A percentile compares a stretch with the other conserved stretches of the same genome.
Conservation (phyloP, 2,113 vertebrate genomes). For the Ceuthmochares aereus region DNA sequence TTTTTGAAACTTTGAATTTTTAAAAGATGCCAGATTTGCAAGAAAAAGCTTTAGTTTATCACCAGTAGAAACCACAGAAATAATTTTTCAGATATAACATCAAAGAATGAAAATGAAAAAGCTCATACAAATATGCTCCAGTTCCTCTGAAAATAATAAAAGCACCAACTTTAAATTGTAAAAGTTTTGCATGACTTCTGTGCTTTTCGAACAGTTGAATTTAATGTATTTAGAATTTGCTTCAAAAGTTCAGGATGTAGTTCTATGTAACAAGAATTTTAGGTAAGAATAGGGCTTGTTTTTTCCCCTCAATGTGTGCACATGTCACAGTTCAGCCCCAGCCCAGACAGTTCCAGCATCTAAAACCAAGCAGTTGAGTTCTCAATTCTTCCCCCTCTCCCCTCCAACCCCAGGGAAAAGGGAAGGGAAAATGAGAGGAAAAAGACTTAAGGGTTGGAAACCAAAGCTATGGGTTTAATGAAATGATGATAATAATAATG, state of each 20-base stretch:
- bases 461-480: too few species aligned
- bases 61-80: fast-evolving
- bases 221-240: not conserved
- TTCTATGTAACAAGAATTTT: not conserved
- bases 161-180: not conserved
- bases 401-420: too few species aligned
- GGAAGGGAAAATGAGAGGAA: too few species aligned
- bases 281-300: not conserved
- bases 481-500: too few species aligned
- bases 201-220: not conserved
- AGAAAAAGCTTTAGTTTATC: not conserved
- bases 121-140: not conserved
- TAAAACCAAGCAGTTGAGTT: too few species aligned
- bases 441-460: too few species aligned
- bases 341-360: too few species aligned
- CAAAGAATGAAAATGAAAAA: not conserved
- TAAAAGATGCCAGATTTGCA: not conserved
- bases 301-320: not conserved
- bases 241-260: not conserved
- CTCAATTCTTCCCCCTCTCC: too few species aligned
- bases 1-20: not conserved
- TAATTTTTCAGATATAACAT: not conserved
- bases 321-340: too few species aligned
- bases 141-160: not conserved
- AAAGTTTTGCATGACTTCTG: not conserved